A percentile compares a stretch with the other conserved stretches of the same genome.
Evolutionary conservation across 2,797 vertebrate genomes (phyloP).

Genomic region (Silurus aristotelis): DNA sequence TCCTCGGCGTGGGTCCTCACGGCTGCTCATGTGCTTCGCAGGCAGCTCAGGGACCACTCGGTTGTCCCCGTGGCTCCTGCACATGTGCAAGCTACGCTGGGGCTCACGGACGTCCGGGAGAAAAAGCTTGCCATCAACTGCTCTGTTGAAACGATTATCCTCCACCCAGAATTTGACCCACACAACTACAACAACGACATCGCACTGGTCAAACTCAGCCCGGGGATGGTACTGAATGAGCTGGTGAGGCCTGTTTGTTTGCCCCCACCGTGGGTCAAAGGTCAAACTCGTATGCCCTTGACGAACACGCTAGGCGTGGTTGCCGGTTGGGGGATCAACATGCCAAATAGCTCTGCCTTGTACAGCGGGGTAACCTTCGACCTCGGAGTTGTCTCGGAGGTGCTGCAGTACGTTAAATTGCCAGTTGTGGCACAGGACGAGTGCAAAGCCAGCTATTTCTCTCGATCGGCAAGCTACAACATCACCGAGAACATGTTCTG

Average conservation of each 20-base stretch:
- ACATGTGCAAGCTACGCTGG: constrained; percentile 84
- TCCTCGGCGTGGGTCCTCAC: constrained; percentile 90
- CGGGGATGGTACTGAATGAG: constrained; percentile 73
- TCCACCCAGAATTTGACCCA: constrained; percentile 89
- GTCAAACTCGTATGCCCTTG: constrained; percentile 67
- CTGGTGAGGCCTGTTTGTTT: constrained; percentile 85
- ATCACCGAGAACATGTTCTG: constrained; percentile 97
- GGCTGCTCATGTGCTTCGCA: constrained; percentile 88
- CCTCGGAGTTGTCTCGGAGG: constrained; percentile 76
- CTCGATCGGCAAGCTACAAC: constrained; percentile 87
- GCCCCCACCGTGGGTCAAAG: constrained; percentile 72
- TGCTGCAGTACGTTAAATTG: constrained; percentile 91
- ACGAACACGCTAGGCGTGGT: constrained; percentile 87
- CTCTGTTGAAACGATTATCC: constrained; percentile 79
- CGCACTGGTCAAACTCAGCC: constrained; percentile 84
- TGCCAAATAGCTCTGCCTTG: constrained; percentile 78
- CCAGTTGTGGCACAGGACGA: constrained; percentile 88
- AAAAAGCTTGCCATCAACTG: constrained; percentile 75
- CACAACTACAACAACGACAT: constrained; percentile 94
- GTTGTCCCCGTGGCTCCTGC: constrained; percentile 82
- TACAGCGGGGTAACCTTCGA: constrained; percentile 70
- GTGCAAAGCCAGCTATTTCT: constrained; percentile 88
- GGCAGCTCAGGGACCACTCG: constrained; percentile 85
- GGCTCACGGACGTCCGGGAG: constrained; percentile 78
- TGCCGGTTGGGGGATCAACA: constrained; percentile 93